phyloP scores from a whole-genome alignment of 2,888 invertebrate species.

The Rotaria socialis region DNA sequence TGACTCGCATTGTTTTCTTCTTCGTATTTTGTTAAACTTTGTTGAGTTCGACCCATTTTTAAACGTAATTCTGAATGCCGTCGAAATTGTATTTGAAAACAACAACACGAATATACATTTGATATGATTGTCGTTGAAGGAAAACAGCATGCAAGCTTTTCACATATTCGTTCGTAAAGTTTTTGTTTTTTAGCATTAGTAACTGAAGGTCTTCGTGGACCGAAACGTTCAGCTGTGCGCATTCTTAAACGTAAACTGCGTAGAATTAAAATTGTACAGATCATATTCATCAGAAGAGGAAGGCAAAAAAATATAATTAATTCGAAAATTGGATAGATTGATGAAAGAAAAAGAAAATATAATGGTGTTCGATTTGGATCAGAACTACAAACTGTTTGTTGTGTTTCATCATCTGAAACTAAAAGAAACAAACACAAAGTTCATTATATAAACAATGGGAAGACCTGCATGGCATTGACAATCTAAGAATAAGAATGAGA shows the following conservation, averaged over 20 bases:
- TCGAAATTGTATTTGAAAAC: background rate
- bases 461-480: too few relatives aligned
- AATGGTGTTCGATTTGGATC: background rate
- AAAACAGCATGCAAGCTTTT: background rate
- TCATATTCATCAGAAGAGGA: background rate
- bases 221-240: conserved; percentile 16
- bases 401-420: background rate
- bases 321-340: background rate
- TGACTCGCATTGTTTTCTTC: background rate
- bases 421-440: background rate
- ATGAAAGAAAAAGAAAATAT: background rate
- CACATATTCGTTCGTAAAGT: background rate
- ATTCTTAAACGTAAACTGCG: conserved; percentile 21
- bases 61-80: background rate
- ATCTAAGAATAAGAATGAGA: too few relatives aligned
- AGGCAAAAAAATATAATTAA: background rate
- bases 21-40: background rate
- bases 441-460: background rate
- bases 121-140: background rate
- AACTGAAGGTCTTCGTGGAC: too few relatives aligned
- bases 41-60: background rate
- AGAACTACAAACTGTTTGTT: background rate
- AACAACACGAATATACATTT: conserved; percentile 1
- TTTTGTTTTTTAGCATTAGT: background rate
- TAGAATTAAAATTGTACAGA: background rate